Base-by-base conservation (phyloP, 2,888 invertebrate species). In the Cantharis rustica region DNA sequence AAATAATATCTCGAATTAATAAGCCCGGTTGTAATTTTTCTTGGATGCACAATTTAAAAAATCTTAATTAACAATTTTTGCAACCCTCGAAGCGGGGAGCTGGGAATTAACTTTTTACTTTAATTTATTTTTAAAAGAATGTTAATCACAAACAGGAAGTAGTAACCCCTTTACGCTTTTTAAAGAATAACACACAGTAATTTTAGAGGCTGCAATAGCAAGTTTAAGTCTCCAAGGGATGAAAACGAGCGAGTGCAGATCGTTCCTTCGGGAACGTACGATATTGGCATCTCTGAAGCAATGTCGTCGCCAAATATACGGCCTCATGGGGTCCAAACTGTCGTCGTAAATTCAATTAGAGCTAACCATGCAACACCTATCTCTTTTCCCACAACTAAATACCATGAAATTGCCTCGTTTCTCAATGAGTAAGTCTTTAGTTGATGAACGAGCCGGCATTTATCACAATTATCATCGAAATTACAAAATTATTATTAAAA, bases 301-400 rank as follows among this genome's bases (percentile, higher is more conserved):
- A 86, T 86, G 86, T 86, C 87, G 86, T 86, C 87, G 86, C 86
- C 86, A 86, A 86, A 87, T 87, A 87, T 87, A 87, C 86, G 85
- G 86, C 87, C 87, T 86, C 86, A 85, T 83, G 86, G 86, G 86
- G 85, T 84, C 83, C 84, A 83, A 85, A 85, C 86, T 86, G 87
- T 87, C 87, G 86, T 87, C 87, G 87, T 87, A 87, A 87, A 87
- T 87, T 87, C 87, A 87, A 87, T 87, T 87, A 87, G 75, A 75
- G 72, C 86, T 85, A 85, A 84, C 85, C 83, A 85, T 84, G 83
- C 84, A 78, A 76, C 77, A 77, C 73, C 75, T 75, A 71, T 77
- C 78, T 79, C 79, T 68, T 73, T 75, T 75, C 71, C 26, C 63
- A 71, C 71, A 72, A 71, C 71, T 73, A 61, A 71, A 73, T 71